phyloP scores from a whole-genome alignment of 2,113 vertebrate genomes.

The Ameiurus melas region DNA sequence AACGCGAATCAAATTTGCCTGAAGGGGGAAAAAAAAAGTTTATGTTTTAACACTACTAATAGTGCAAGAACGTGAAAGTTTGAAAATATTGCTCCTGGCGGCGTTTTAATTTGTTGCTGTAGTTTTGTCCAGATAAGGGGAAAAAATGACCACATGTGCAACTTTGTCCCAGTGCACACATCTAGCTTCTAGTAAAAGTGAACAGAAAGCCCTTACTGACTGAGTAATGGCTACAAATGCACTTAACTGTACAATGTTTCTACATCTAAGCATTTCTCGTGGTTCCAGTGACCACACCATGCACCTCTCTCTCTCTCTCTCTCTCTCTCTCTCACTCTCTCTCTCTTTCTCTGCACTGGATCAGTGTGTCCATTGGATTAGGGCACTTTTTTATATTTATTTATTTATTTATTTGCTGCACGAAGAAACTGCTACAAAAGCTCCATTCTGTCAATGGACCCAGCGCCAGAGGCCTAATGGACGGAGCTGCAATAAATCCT shows the following conservation, averaged over 20 bases:
- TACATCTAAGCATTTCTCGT: neutral
- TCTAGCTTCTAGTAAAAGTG: neutral
- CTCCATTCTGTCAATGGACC: constrained; percentile 36
- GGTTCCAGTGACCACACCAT: neutral
- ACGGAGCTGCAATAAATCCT: constrained; percentile 56
- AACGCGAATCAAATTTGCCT: neutral
- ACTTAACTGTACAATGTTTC: neutral
- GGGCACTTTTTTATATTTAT: neutral
- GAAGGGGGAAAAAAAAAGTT: neutral
- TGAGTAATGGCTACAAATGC: constrained; percentile 14
- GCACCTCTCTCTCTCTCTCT: neutral
- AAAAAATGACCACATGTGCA: neutral
- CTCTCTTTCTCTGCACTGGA: neutral
- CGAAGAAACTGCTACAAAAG: constrained; percentile 6
- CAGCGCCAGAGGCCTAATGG: constrained; percentile 55
- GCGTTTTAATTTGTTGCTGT: neutral
- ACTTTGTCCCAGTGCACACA: neutral
- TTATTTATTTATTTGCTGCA: neutral
- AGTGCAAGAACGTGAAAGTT: neutral
- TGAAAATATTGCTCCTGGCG: neutral
- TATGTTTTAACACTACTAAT: neutral
- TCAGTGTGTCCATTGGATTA: neutral
- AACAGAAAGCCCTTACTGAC: constrained; percentile 4
- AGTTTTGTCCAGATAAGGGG: neutral
- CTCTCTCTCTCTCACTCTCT: neutral